Evolutionary conservation across 2,888 invertebrate species (phyloP).

Genomic region (Celastrina argiolus): DNA sequence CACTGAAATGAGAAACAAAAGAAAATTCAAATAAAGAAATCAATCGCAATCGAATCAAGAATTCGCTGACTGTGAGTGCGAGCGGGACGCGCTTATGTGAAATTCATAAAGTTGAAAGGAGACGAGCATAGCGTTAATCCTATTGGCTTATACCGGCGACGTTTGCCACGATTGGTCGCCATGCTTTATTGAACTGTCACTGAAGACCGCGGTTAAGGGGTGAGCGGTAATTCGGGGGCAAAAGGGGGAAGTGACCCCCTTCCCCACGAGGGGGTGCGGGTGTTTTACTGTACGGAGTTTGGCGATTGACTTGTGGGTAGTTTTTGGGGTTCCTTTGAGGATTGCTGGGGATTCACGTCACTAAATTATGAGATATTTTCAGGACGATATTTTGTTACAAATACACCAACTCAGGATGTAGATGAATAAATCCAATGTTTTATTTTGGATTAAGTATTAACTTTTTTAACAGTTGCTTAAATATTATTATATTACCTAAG

Average conservation of each 20-base stretch:
- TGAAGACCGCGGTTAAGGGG: slow-evolving; percentile 73
- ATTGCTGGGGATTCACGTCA: slow-evolving; percentile 37
- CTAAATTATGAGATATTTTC: slow-evolving; percentile 27
- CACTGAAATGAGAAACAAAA: slow-evolving; percentile 65
- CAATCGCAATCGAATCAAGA: slow-evolving; percentile 75
- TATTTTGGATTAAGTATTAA: no score
- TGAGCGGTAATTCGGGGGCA: slow-evolving; percentile 70
- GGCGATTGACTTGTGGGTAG: slow-evolving; percentile 77
- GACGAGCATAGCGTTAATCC: slow-evolving; percentile 68
- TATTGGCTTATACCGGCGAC: slow-evolving; percentile 77
- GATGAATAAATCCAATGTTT: no score
- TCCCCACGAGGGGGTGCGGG: slow-evolving; percentile 41
- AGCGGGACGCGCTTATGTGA: slow-evolving; percentile 46
- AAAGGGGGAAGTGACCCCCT: slow-evolving; percentile 49
- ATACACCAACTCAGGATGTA: no score
- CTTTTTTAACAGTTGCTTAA: no score
- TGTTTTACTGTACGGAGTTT: slow-evolving; percentile 68
- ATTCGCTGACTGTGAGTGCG: slow-evolving; percentile 59
- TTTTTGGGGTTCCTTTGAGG: slow-evolving; percentile 66
- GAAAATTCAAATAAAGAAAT: slow-evolving; percentile 69
- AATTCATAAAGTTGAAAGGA: slow-evolving; percentile 39
- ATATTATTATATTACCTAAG: no score
- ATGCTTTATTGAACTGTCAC: slow-evolving; percentile 78
- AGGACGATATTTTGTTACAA: not conserved
- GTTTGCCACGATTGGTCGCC: slow-evolving; percentile 76